These are phyloP conservation scores for Protobothrops mucrosquamatus DNA, from an alignment of 2,113 vertebrate genomes.

Conservation along the genomic window DNA sequence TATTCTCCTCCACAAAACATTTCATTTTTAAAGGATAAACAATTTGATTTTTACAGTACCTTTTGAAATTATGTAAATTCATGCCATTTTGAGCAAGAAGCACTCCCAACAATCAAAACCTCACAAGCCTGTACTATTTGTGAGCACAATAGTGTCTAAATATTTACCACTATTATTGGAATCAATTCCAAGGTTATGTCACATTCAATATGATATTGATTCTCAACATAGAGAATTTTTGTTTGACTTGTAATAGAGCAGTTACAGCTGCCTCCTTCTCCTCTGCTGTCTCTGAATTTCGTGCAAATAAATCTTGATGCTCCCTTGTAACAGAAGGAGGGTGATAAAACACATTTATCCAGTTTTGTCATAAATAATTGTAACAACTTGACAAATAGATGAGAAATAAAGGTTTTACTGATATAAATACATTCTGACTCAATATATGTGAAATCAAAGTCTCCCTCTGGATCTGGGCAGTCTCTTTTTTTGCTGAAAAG, in stretches of 20 bases:
- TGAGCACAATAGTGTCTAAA: neutral
- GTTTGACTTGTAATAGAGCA: neutral
- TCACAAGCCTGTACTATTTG: neutral
- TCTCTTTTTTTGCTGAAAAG: neutral
- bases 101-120: neutral
- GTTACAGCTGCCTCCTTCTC: neutral
- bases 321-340: neutral
- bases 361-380: neutral
- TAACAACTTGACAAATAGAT: neutral
- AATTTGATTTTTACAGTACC: neutral
- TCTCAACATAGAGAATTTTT: neutral
- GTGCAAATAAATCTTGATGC: neutral
- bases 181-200: neutral
- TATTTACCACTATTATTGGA: neutral
- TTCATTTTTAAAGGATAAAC: neutral
- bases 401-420: neutral
- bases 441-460: neutral
- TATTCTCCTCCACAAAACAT: neutral
- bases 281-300: neutral
- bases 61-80: neutral
- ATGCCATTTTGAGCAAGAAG: neutral
- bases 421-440: neutral
- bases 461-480: neutral
- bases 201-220: neutral
- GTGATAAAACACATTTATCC: neutral